A percentile compares a stretch with the other conserved stretches of the same genome.
Evolutionary conservation across 2,888 invertebrate species (phyloP).

Genomic region (Ethmia dodecea): DNA sequence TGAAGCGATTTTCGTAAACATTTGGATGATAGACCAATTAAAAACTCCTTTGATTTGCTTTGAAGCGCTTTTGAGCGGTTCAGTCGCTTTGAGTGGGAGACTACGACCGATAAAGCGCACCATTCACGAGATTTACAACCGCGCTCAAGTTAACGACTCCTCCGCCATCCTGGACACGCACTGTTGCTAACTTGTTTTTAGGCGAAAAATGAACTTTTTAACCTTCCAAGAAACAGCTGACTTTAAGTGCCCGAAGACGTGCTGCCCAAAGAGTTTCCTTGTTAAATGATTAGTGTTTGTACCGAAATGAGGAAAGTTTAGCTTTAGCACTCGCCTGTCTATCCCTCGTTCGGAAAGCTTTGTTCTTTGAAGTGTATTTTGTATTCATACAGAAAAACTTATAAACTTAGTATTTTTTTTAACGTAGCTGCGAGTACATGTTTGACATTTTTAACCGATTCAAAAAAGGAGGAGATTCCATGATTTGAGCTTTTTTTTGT

Average conservation of each 20-base stretch:
- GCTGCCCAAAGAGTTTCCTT: constrained; percentile 30
- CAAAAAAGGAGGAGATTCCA: no score
- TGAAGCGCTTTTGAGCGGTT: constrained; percentile 27
- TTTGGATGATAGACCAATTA: constrained; percentile 48
- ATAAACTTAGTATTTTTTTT: no score
- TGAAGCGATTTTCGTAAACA: constrained; percentile 30
- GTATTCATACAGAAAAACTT: no score
- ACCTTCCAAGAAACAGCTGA: constrained; percentile 50
- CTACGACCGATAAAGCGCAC: constrained; percentile 51
- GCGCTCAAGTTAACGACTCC: constrained; percentile 60
- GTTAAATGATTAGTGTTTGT: constrained; percentile 21
- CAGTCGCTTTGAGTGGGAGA: constrained; percentile 41
- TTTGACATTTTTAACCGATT: neutral
- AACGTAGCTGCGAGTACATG: neutral
- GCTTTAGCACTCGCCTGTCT: neutral
- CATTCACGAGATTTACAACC: constrained; percentile 64
- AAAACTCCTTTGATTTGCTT: constrained; percentile 53
- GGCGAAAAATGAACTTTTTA: constrained; percentile 53
- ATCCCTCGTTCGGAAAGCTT: neutral
- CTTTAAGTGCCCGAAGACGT: constrained; percentile 39
- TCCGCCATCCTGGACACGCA: constrained; percentile 59
- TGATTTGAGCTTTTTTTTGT: no score
- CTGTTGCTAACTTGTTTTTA: constrained; percentile 52
- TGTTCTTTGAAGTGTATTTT: neutral
- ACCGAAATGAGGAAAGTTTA: constrained; percentile 14